Conservation (phyloP, 2,113 vertebrate species). For the Antigone vipio region DNA sequence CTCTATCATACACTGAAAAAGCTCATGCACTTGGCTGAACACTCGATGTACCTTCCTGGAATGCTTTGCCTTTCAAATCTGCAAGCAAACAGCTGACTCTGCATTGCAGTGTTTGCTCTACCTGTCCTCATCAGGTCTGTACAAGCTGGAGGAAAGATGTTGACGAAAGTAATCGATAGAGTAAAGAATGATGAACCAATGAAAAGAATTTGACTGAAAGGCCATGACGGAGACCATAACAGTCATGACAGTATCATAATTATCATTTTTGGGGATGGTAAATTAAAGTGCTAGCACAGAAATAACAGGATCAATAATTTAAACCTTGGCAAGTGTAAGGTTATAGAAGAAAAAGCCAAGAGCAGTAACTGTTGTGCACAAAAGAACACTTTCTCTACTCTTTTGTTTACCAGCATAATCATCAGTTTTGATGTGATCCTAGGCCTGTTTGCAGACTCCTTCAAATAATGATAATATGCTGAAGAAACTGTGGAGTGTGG, state of each 20-base stretch:
- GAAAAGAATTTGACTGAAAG: constrained; percentile 76
- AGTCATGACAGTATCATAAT: constrained; percentile 64
- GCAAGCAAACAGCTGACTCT: constrained; percentile 72
- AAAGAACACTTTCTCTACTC: not conserved
- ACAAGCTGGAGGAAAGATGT: constrained; percentile 69
- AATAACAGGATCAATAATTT: constrained; percentile 56
- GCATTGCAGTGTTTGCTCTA: constrained; percentile 71
- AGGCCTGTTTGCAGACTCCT: not conserved
- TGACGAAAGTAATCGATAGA: constrained; percentile 88
- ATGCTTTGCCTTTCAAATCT: constrained; percentile 67
- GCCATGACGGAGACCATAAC: constrained; percentile 56
- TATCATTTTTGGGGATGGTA: constrained; percentile 19
- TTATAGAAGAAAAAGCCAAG: not conserved
- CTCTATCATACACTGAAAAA: not conserved
- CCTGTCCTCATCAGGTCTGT: constrained; percentile 71
- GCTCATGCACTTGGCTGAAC: not conserved
- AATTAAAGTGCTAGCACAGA: constrained; percentile 51
- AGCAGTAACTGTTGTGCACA: not conserved
- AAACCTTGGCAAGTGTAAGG: constrained; percentile 27
- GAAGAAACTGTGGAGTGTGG: accelerated
- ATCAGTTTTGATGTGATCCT: not conserved
- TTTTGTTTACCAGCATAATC: not conserved
- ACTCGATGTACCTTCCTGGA: not conserved
- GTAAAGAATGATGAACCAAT: constrained; percentile 90
- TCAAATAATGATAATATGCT: not conserved